Evolutionary conservation across 2,113 vertebrate species (phyloP).

Genomic region (Lophotis ruficrista): DNA sequence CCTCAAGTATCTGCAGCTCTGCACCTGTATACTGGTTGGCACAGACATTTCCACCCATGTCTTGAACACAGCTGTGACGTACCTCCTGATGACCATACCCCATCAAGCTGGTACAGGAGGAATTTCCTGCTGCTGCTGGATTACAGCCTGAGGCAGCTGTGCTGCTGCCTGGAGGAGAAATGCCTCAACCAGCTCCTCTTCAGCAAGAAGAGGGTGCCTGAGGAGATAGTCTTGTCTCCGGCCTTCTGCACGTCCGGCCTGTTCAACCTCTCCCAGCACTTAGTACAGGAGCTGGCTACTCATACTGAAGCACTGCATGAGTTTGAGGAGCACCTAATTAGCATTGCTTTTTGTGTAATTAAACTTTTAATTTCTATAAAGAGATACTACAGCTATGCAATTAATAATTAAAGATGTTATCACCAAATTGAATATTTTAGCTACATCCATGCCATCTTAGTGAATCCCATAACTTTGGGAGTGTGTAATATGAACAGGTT

Average conservation of each 20-base stretch:
- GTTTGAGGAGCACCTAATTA: not conserved
- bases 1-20: not conserved
- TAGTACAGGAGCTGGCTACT: fast-evolving
- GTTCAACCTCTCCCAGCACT: not conserved
- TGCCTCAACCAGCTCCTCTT: fast-evolving
- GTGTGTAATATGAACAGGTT: not conserved
- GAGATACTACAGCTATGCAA: not conserved
- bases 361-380: conserved; percentile 7
- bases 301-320: not conserved
- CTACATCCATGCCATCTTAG: not conserved
- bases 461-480: not conserved
- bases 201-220: not conserved
- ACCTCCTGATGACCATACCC: not conserved
- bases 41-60: not conserved
- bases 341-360: not conserved
- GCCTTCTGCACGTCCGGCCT: not conserved
- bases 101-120: not conserved
- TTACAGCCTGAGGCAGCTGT: not conserved
- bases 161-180: not conserved
- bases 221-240: not conserved
- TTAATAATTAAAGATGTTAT: not conserved
- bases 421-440: not conserved
- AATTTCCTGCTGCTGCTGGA: not conserved
- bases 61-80: not conserved
- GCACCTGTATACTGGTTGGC: not conserved